Evolutionary conservation across 92 coral and sea anemone genomes (phyloP).

Genomic region (Blastomussa wellsi): DNA sequence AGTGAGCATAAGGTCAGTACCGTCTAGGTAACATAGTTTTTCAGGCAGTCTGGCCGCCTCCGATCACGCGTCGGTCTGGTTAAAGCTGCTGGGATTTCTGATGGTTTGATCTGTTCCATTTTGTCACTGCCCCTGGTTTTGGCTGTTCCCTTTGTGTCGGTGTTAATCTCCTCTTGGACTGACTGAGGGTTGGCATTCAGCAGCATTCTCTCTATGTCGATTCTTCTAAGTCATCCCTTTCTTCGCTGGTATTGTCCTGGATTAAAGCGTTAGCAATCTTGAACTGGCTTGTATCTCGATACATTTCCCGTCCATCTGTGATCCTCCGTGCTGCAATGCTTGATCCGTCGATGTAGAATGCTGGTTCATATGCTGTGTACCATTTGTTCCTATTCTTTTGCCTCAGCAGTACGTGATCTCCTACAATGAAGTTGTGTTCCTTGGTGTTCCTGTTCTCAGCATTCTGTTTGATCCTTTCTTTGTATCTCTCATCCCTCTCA

Average conservation of each 20-base stretch:
- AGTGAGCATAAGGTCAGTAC: background rate
- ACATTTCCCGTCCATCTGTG: constrained; percentile 45
- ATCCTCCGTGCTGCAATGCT: constrained; percentile 58
- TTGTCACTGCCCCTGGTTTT: background rate
- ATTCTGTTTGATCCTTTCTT: constrained; percentile 16
- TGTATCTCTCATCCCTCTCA: constrained; percentile 37
- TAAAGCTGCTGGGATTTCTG: constrained; percentile 5
- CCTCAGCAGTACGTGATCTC: constrained; percentile 60
- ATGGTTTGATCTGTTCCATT: background rate
- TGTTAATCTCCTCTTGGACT: background rate
- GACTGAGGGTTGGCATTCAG: constrained; percentile 8
- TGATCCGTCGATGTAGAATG: constrained; percentile 67
- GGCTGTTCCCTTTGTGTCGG: background rate
- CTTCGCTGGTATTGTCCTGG: background rate
- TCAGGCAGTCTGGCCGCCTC: background rate
- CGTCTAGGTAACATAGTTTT: constrained; percentile 12
- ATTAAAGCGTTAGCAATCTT: no score
- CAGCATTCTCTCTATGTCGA: background rate
- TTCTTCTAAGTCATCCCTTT: constrained; percentile 2
- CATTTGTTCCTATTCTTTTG: constrained; percentile 58
- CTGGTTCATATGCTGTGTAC: constrained; percentile 66
- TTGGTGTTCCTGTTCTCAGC: constrained; percentile 24
- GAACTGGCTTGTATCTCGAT: no score
- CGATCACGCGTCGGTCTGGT: background rate
- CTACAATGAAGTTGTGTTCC: constrained; percentile 34